These are phyloP conservation scores for Nomada lathburiana DNA, from an alignment of 2,888 invertebrate species.

Conservation along the genomic window DNA sequence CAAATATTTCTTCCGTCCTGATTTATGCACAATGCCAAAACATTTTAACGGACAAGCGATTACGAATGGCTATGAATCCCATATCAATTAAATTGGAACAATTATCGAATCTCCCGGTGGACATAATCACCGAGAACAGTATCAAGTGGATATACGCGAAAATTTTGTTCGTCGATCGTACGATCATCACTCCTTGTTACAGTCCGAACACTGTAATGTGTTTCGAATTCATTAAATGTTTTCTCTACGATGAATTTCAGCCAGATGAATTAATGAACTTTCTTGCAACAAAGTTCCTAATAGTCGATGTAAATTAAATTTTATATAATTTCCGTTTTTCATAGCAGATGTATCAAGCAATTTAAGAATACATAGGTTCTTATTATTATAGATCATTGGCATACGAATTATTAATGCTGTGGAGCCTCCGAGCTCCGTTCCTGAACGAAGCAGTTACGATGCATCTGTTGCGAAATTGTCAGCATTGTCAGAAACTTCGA, in stretches of 20 bases:
- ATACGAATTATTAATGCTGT: constrained; percentile 2
- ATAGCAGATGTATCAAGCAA: background rate
- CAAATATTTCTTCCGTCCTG: constrained; percentile 29
- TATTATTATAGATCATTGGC: constrained; percentile 37
- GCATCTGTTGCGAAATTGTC: background rate
- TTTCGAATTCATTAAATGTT: constrained; percentile 51
- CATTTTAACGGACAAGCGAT: constrained; percentile 23
- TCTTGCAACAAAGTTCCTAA: constrained; percentile 35
- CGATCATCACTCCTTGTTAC: constrained; percentile 37
- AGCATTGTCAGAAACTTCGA: background rate
- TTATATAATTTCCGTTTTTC: background rate
- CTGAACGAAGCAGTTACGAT: background rate
- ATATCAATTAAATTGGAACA: constrained; percentile 53
- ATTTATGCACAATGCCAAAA: constrained; percentile 38
- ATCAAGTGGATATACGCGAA: constrained; percentile 44
- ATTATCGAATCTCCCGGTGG: constrained; percentile 42
- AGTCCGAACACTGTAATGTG: constrained; percentile 16
- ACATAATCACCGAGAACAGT: constrained; percentile 12
- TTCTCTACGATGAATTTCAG: constrained; percentile 38
- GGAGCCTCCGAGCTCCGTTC: background rate
- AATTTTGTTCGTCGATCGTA: constrained; percentile 30
- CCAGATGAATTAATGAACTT: constrained; percentile 42
- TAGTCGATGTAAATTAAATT: constrained; percentile 35
- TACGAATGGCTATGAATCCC: constrained; percentile 43
- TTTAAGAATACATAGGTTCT: background rate